These are phyloP conservation scores for Abscondita cerata DNA, from an alignment of 2,888 invertebrate species.

Conservation along the genomic window DNA sequence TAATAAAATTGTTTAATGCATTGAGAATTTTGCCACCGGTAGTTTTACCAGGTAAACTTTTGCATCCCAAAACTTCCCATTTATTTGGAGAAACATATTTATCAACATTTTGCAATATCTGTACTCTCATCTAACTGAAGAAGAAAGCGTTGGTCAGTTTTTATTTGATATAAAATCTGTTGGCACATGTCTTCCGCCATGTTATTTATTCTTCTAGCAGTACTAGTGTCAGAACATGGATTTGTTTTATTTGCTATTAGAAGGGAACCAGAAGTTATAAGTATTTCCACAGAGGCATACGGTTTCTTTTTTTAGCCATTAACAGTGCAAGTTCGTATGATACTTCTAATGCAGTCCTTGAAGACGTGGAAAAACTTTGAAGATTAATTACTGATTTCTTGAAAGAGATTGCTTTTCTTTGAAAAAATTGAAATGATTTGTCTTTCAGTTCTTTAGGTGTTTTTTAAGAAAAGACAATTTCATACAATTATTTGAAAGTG, in stretches of 20 bases:
- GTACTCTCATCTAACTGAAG: background rate
- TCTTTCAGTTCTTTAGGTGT: background rate
- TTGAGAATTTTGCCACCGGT: background rate
- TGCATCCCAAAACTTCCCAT: background rate
- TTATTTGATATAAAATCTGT: background rate
- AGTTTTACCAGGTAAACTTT: no score
- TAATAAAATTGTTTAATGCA: no score
- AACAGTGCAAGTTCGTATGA: constrained; percentile 7
- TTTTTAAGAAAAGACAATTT: background rate
- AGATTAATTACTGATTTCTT: background rate
- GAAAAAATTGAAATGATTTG: background rate
- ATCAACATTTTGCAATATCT: background rate
- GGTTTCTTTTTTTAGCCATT: background rate
- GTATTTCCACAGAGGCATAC: background rate
- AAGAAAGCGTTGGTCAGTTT: background rate
- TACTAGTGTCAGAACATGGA: constrained; percentile 1
- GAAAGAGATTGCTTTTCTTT: background rate
- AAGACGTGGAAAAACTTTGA: background rate
- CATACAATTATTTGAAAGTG: no score
- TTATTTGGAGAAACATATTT: background rate
- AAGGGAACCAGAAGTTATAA: background rate
- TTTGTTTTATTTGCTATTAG: background rate
- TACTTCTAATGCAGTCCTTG: background rate
- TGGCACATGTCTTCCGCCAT: background rate
- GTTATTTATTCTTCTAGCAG: background rate